Base-by-base conservation (phyloP, 2,113 vertebrate species). In the Sakesphorus luctuosus region DNA sequence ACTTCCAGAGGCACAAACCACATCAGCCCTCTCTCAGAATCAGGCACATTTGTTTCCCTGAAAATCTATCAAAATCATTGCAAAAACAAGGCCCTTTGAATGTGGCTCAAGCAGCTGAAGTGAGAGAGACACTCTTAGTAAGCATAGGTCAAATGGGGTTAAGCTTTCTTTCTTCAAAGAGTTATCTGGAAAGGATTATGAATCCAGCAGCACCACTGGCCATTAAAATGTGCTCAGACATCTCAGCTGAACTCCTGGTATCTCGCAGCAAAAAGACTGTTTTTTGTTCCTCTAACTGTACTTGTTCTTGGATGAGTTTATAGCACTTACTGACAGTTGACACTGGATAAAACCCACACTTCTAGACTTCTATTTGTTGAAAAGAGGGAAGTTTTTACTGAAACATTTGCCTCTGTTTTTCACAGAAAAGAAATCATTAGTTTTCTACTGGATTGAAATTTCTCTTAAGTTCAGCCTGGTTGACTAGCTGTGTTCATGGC, bases 161-260 rank as follows among this genome's bases (percentile, higher is more conserved):
- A 97, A 96, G 88, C 85, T 92, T 86, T 2, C 90, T 81, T 94
- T 93, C 88, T 87, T 90, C 68, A 79, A 76, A 69, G 85, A 68
- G 61, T 88, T 94, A 88, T 92, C 92, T 89, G 90, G 79, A 89
- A 90, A 92, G 83, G 90, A 94, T 93, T 96, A 93, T 56, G 76
- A 92, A 78, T 68, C 56, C 52, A 94, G 77, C 86, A 93, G 83
- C 74, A 95, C 76, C 56, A 56, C 56, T 35, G 73, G 52, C 52
- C 65, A 92, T 63, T 52, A 56, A 56, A 78, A 93, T 72, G 49
- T 43, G n/a, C 53, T 93, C 76, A 68, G 72, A 73, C 1, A 7
- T 85, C 55, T 80, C 44, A 86, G 83, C 44, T 68, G 55, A 83
- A 90, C 43, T 58, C 49, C 44, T 3, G 28, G 31, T 81, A 75